Base-by-base conservation (phyloP, 2,797 vertebrate species). In the Anguilla pacifica region DNA sequence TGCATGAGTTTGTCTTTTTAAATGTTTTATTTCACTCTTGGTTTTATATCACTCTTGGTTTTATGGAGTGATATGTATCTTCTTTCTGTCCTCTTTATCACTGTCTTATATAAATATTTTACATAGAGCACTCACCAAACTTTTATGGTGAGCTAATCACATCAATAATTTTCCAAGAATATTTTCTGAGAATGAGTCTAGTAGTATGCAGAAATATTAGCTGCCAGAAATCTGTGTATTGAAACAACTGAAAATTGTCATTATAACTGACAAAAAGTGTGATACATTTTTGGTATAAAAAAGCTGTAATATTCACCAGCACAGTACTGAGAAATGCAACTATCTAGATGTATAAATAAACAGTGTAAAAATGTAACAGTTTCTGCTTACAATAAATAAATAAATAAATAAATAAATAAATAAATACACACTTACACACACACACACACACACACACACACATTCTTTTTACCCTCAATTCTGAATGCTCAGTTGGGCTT, bases 111-210 rank as follows among this genome's bases (percentile, higher is more conserved):
- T 84, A 70, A 72, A 84, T 87, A 84, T 83, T 72, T 72, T n/a
- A 84, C 64, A 57, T 35, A 84, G 49, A 31, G 59, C 82, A 43
- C 83, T 51, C 31, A 77, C 53, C 46, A 72, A 46, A 67, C 70
- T 84, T 77, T 43, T 46, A 7, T 64, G 35, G 64, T 49, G 82
- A 87, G 19, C 49, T 84, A 77, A 43, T 43, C 72, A 22, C 59
- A 85, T 85, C 19, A 84, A 88, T 85, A 77, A 87, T 84, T 83
- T 39, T 67, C 25, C 35, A 43, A 31, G 59, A 28, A 53, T 59
- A 46, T 87, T 87, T 28, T 13, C 72, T 25, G 28, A 74, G 77
- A 72, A 3, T 19, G 61, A 13, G 57, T 59, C 57, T 19, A 22
- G 19, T 64, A 22, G 61, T 64, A 22, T 64, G 61, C 61, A 64